Evolutionary conservation across 2,797 vertebrate genomes (phyloP), one percentile per base, ranked within the genome.

Genomic region (Clarias platycephalus): DNA sequence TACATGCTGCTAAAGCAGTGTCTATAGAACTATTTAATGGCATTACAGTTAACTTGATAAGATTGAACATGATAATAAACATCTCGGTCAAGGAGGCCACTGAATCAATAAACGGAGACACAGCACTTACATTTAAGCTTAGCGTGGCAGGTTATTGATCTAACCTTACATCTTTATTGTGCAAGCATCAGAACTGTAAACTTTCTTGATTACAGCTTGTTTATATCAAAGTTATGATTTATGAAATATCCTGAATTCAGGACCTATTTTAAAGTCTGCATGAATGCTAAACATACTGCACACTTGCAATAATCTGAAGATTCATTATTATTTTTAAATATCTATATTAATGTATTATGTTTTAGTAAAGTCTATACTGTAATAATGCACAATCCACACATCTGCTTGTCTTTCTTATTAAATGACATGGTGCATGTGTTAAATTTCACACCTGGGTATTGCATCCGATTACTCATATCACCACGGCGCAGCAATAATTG

Each of bases 21-120:
- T 74, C 53, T 31, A 60, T 55, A 64, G 31, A 78, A 49, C 74
- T 55, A 37, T 71, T 86, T 79, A 86, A 86, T 79, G 37, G 71
- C 80, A 77, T 83, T 80, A 71, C n/a, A 78, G 76, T 82, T 79
- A 64, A 57, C 7, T 1, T 79, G 67, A 86, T 83, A 83, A 71
- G 81, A 68, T 79, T 83, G 77, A 79, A 83, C 74, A 79, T 31
- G 64, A 68, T 81, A 63, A 58, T 57, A 53, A 79, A 86, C 58
- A 72, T 44, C 58, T 44, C 71, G 66, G 44, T 57, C 63, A 82
- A 82, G 72, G 12, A 79, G 78, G 63, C 68, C 13, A 55, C 12
- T 62, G 4, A 83, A 71, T 64, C n/a, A 72, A 83, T 74, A 31
- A 58, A 74, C n/a, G 12, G 57, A 57, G 40, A 13, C 68, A 55